A percentile compares a stretch with the other conserved stretches of the same genome.
Evolutionary conservation across 2,888 invertebrate genomes (phyloP).

Genomic region (Acanthosepion esculentum): DNA sequence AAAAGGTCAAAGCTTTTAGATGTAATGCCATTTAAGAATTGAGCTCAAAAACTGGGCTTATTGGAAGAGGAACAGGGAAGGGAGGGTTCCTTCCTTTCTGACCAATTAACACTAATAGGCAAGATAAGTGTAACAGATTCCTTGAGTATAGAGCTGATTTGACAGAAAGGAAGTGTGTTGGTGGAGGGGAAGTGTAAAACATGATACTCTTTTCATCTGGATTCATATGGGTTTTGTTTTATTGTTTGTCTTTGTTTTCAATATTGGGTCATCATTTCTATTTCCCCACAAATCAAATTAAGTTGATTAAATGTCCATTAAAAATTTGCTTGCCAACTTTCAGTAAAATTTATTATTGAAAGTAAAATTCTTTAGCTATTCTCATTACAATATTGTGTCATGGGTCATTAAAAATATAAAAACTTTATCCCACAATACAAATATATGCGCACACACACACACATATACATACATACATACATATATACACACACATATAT

Average conservation of each 20-base stretch:
- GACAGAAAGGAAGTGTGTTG: background rate
- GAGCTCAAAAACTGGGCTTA: background rate
- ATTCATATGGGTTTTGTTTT: background rate
- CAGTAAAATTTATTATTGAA: background rate
- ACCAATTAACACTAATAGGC: background rate
- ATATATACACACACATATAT: too few relatives aligned
- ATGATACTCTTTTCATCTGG: background rate
- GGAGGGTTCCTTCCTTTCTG: background rate
- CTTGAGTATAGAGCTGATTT: background rate
- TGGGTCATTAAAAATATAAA: background rate
- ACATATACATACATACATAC: too few relatives aligned
- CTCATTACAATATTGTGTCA: background rate
- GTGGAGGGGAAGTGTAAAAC: background rate
- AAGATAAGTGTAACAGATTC: background rate
- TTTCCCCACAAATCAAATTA: background rate
- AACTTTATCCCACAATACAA: background rate
- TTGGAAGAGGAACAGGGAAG: background rate
- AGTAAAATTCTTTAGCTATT: background rate
- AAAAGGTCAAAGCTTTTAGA: constrained; percentile 33
- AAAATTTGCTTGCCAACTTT: background rate
- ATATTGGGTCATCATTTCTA: background rate
- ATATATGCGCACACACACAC: background rate
- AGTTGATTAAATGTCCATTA: background rate
- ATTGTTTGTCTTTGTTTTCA: background rate
- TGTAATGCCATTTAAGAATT: background rate